phyloP scores from a whole-genome alignment of 1,140 invertebrate genomes.

The Drosophila sulfurigaster region DNA sequence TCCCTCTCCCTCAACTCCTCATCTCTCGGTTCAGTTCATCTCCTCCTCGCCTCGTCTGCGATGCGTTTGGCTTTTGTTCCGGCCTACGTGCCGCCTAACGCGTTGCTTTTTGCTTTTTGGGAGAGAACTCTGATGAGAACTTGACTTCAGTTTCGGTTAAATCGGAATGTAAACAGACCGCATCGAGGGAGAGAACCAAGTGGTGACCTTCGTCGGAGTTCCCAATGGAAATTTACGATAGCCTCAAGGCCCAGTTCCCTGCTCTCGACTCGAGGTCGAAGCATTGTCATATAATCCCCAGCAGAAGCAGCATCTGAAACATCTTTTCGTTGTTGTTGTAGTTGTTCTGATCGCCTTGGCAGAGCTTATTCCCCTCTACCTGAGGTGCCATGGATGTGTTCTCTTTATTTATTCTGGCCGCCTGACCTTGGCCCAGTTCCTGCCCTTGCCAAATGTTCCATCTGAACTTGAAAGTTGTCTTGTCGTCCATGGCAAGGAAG shows the following conservation, averaged over 20 bases:
- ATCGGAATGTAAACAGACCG: neutral
- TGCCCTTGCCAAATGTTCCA: constrained; percentile 67
- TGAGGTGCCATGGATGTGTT: constrained; percentile 26
- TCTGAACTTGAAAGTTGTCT: constrained; percentile 77
- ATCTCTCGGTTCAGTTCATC: neutral
- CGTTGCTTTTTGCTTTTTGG: constrained; percentile 44
- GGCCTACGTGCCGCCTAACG: constrained; percentile 70
- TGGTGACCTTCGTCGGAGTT: constrained; percentile 30
- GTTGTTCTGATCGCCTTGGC: constrained; percentile 32
- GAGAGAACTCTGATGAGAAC: constrained; percentile 38
- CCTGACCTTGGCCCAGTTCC: constrained; percentile 76
- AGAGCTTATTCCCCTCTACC: constrained; percentile 20
- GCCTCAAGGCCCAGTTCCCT: constrained; percentile 45
- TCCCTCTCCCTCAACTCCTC: constrained; percentile 24
- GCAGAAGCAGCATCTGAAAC: neutral
- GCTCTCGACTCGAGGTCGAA: neutral
- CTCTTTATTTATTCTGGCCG: constrained; percentile 53
- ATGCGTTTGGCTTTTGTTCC: constrained; percentile 24
- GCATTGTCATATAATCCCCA: neutral
- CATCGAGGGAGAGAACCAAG: neutral
- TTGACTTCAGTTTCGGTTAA: constrained; percentile 28
- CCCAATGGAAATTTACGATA: constrained; percentile 56
- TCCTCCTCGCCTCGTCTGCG: no score
- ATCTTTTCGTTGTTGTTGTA: neutral
- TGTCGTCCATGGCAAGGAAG: constrained; percentile 47